These are phyloP conservation scores for Lapara coniferarum DNA, from an alignment of 2,888 invertebrate species.

Conservation along the genomic window DNA sequence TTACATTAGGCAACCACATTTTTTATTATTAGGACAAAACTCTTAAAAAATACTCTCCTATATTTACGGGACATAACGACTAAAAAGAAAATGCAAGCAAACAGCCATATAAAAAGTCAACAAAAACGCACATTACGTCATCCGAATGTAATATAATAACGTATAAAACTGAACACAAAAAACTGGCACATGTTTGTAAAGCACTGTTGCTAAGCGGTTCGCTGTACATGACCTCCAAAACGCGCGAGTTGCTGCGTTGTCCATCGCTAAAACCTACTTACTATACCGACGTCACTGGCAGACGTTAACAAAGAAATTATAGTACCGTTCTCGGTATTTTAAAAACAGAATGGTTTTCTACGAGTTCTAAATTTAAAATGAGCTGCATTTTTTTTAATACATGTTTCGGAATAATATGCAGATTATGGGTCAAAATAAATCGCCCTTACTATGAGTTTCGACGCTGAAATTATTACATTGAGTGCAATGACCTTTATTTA, in stretches of 20 bases:
- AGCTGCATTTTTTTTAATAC: no score
- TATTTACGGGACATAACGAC: not conserved
- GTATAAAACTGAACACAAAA: slow-evolving; percentile 9
- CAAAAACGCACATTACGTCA: slow-evolving; percentile 13
- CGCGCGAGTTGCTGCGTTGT: slow-evolving; percentile 4
- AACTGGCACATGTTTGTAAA: slow-evolving; percentile 8
- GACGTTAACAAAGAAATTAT: not conserved
- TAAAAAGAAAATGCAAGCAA: not conserved
- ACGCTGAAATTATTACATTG: no score
- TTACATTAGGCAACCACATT: no score
- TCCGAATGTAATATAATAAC: not conserved
- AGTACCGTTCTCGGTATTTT: not conserved
- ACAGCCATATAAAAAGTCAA: not conserved
- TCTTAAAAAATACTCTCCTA: no score
- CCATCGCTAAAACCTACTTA: slow-evolving; percentile 17
- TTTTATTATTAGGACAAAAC: no score
- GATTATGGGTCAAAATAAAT: no score
- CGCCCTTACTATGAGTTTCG: no score
- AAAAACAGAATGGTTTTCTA: not conserved
- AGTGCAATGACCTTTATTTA: no score
- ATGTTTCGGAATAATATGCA: no score
- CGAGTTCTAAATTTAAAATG: no score
- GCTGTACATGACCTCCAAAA: slow-evolving; percentile 12
- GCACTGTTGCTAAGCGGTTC: slow-evolving; percentile 2
- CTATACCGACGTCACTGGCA: not conserved